Conservation (phyloP, 2,797 vertebrate species). For the Fistularia commersonii region DNA sequence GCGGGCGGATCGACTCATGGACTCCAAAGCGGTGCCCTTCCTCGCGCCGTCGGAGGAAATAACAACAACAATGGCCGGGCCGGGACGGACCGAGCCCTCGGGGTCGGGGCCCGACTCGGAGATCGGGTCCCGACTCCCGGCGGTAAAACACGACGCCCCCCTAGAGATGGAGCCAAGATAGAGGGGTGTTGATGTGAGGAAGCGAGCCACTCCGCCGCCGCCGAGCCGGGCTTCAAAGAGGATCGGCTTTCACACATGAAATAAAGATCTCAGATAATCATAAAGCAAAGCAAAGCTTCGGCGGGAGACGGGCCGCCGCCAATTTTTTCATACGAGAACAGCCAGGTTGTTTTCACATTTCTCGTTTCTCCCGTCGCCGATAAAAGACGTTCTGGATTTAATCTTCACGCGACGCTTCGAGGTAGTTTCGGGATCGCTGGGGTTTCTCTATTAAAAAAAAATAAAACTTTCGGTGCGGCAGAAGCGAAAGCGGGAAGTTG, state of each 20-base stretch:
- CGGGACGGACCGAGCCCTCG: too few relatives aligned
- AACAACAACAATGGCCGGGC: slow-evolving; percentile 8
- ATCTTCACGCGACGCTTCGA: too few relatives aligned
- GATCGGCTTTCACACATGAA: slow-evolving; percentile 71
- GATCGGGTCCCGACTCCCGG: slow-evolving; percentile 1
- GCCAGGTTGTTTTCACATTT: too few relatives aligned
- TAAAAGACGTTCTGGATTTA: too few relatives aligned
- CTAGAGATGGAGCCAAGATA: slow-evolving; percentile 70
- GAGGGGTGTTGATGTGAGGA: slow-evolving; percentile 67
- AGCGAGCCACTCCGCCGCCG: slow-evolving; percentile 49
- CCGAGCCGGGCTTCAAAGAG: slow-evolving; percentile 66
- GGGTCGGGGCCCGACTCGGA: too few relatives aligned
- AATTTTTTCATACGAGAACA: too few relatives aligned
- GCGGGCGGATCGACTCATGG: slow-evolving; percentile 21
- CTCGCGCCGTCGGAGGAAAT: not conserved
- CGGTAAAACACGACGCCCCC: slow-evolving; percentile 60
- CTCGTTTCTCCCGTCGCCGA: too few relatives aligned
- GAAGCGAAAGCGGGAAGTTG: too few relatives aligned
- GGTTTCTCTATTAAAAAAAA: too few relatives aligned
- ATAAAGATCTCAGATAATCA: slow-evolving; percentile 74
- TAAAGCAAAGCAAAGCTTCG: slow-evolving; percentile 49
- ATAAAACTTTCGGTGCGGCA: too few relatives aligned
- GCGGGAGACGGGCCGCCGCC: slow-evolving; percentile 24
- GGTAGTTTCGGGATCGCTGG: too few relatives aligned
- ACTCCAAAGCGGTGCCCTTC: not conserved